Evolutionary conservation across 2,888 invertebrate genomes (phyloP).

Genomic region (Onthophagus sagittarius): DNA sequence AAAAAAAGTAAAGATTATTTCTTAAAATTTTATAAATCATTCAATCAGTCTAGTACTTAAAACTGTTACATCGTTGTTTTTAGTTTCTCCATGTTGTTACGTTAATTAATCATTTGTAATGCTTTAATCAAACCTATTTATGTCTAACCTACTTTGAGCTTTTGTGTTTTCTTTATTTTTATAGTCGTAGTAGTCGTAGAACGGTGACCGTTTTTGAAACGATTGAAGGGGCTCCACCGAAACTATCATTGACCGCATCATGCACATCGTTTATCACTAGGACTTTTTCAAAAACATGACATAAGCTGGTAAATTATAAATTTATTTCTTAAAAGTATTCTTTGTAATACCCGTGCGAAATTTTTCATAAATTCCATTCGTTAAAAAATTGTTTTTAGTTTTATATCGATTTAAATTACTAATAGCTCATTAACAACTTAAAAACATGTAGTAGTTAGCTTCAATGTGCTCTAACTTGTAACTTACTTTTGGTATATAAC

Average conservation of each 20-base stretch:
- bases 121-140: background rate
- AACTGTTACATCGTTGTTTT: background rate
- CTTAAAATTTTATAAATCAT: background rate
- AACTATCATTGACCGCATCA: constrained; percentile 32
- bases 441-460: no score
- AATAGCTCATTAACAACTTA: no score
- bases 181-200: constrained; percentile 42
- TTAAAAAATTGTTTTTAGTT: no score
- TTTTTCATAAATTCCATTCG: no score
- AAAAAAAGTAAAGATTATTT: background rate
- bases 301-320: constrained; percentile 24
- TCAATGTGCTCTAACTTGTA: no score
- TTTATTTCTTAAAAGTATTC: background rate
- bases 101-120: background rate
- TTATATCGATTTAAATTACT: no score
- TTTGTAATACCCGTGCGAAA: no score
- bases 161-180: constrained; percentile 31
- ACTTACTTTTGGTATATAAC: no score
- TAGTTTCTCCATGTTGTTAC: background rate
- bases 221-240: constrained; percentile 35
- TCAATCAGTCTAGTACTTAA: constrained; percentile 6
- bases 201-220: constrained; percentile 45
- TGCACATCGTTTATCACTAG: constrained; percentile 38
- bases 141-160: constrained; percentile 16
- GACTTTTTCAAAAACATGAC: constrained; percentile 31